These are phyloP conservation scores for Alcedo quadribrachys DNA, from an alignment of 2,797 vertebrate genomes.

Conservation along the genomic window DNA sequence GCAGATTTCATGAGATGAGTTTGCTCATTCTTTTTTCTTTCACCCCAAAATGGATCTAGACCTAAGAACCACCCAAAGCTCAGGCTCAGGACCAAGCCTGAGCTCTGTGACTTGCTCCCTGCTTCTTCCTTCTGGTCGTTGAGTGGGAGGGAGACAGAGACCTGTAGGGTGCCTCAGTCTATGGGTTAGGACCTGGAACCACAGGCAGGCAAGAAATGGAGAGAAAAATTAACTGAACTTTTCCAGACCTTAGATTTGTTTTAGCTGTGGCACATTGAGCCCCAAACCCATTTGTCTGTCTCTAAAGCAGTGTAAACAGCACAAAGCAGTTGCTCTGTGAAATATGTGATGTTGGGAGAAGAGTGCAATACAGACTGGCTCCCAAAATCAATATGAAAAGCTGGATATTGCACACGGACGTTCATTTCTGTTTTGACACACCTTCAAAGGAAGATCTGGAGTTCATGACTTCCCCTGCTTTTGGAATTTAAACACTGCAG, in stretches of 20 bases:
- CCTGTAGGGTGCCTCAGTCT: not conserved
- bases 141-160: not conserved
- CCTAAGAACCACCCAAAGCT: not conserved
- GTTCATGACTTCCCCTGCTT: not conserved
- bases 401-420: not conserved
- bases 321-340: constrained; percentile 25
- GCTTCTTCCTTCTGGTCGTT: not conserved
- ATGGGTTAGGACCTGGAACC: not conserved
- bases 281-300: not conserved
- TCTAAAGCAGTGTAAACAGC: not conserved
- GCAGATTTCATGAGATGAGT: not conserved
- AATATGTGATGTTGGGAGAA: constrained; percentile 8
- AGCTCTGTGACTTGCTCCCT: not conserved
- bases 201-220: not conserved
- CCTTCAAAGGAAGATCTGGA: constrained; percentile 23
- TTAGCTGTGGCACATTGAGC: not conserved
- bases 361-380: not conserved
- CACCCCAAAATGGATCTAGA: not conserved
- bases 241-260: not conserved
- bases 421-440: constrained; percentile 45
- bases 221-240: not conserved
- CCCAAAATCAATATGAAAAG: constrained; percentile 58
- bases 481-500: constrained; percentile 25
- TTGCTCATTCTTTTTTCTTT: not conserved
- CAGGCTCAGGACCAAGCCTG: not conserved